phyloP scores from a whole-genome alignment of 2,113 vertebrate genomes.

The Smithornis capensis region DNA sequence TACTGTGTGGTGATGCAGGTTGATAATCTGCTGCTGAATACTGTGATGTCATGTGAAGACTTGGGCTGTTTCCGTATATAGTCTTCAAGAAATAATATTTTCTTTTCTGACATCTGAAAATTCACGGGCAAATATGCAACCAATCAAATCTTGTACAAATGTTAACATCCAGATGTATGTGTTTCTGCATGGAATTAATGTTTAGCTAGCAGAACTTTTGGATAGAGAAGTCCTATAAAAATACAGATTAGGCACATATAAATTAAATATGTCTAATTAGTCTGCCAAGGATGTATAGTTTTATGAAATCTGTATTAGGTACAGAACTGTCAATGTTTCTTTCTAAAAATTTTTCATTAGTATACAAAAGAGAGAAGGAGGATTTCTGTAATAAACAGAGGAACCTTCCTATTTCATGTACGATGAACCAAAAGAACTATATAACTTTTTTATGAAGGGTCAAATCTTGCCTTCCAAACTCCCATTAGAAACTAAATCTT shows the following conservation, averaged over 20 bases:
- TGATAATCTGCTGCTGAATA: background rate
- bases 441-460: background rate
- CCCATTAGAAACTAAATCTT: background rate
- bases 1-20: background rate
- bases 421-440: background rate
- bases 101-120: conserved; percentile 9
- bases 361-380: background rate
- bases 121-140: conserved; percentile 24
- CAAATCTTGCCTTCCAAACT: background rate
- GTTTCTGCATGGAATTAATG: conserved; percentile 29
- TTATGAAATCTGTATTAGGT: conserved; percentile 29
- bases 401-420: background rate
- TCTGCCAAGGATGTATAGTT: conserved; percentile 9
- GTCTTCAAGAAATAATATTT: conserved; percentile 4
- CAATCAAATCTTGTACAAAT: background rate
- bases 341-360: background rate
- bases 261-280: conserved; percentile 9
- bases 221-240: conserved; percentile 40
- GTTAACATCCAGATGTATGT: conserved; percentile 38
- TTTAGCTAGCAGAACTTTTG: conserved; percentile 25
- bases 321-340: background rate
- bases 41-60: background rate
- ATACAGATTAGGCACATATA: conserved; percentile 31
- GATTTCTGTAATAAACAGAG: conserved; percentile 10
- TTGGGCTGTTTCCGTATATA: background rate